Evolutionary conservation across 2,797 vertebrate species (phyloP), one percentile per base, ranked within the genome.

Genomic region (Knipowitschia caucasica): DNA sequence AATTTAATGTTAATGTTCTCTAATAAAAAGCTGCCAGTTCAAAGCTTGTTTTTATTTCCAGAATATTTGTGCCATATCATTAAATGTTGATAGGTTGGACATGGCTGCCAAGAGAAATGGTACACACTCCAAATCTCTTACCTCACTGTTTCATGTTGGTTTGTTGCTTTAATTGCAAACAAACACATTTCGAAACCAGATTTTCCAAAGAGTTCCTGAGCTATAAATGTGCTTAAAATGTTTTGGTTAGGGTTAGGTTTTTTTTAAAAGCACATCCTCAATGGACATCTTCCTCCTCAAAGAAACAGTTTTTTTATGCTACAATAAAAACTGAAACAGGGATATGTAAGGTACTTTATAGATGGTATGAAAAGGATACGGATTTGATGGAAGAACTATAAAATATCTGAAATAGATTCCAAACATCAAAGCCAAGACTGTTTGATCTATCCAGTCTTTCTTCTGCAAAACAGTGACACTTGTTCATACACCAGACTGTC

Each of bases 341-440:
- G 1, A 12, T 71, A 62, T 76, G 56, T 78, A 78, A 80, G 71
- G 80, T 80, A 44, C 42, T 27, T 27, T 27, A n/a, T 26, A 69
- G 77, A 67, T 75, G 75, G 40, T 46, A 58, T 39, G 65, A 73
- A 64, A 62, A 71, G 67, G 69, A 57, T 62, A 80, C 78, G 58
- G 31, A 3, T 53, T 69, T 75, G 23, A 57, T 75, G 74, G 70
- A 85, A 74, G 82, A 84, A 69, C 66, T 81, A 84, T 87, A 89
- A 89, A 88, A 82, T 49, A 59, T 77, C 58, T 71, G 53, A 84
- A 88, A 78, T 69, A 75, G 74, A 67, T 56, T 67, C 59, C 59
- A 59, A 83, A 76, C 85, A 84, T 89, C 86, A 89, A 89, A 89
- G 85, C 80, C 71, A 67, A 51, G 56, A 53, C 64, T 65, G 83